Conservation (phyloP, 64 coral and sea anemone species). For the Catalaphyllia jardinei region DNA sequence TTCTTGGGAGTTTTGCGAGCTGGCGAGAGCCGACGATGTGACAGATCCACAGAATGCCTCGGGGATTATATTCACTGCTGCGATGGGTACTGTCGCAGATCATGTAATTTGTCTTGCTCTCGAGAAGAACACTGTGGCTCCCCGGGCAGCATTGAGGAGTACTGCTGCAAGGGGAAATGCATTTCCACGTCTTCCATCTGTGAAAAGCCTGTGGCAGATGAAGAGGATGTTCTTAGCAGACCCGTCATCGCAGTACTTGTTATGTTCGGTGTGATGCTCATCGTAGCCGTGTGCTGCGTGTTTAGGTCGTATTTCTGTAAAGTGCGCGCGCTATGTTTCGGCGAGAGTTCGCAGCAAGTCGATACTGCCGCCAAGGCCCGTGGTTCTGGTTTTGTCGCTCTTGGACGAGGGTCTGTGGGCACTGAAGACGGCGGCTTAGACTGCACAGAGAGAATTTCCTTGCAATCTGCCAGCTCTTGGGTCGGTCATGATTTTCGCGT, state of each 20-base stretch:
- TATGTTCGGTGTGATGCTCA: constrained; percentile 41
- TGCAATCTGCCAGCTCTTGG: neutral
- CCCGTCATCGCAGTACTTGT: constrained; percentile 50
- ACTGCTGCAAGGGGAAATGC: constrained; percentile 60
- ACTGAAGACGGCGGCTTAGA: neutral
- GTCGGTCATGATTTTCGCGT: constrained; percentile 25
- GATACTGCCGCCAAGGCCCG: neutral
- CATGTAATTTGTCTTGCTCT: constrained; percentile 46
- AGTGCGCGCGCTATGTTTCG: constrained; percentile 12
- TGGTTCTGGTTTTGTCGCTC: neutral
- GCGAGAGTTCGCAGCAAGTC: neutral
- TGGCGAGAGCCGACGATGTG: constrained; percentile 9
- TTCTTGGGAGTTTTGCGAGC: neutral
- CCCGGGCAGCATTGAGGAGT: constrained; percentile 21
- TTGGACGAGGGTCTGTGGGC: neutral
- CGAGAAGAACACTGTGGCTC: constrained; percentile 48
- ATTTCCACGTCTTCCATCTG: neutral
- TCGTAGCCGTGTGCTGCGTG: neutral
- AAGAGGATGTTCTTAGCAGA: constrained; percentile 6
- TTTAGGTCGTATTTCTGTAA: constrained; percentile 37
- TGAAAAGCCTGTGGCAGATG: neutral
- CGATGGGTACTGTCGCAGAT: constrained; percentile 41
- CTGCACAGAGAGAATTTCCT: neutral
- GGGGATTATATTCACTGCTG: constrained; percentile 40
- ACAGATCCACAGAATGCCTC: constrained; percentile 30